Evolutionary conservation across 2,888 invertebrate genomes (phyloP).

Genomic region (Caenorhabditis sp.): DNA sequence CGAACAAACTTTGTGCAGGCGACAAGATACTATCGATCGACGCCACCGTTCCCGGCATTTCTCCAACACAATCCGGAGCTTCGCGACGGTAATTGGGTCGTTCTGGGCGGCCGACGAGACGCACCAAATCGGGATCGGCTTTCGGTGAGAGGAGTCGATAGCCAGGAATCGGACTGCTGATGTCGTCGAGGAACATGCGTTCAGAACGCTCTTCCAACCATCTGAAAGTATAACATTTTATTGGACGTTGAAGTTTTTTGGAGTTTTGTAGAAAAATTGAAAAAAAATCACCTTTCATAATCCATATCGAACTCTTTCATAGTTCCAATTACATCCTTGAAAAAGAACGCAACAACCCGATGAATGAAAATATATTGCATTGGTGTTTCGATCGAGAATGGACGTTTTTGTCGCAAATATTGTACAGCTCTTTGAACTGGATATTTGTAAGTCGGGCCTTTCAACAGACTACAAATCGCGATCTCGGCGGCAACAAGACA

Average conservation of each 20-base stretch:
- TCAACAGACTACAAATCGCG: constrained; percentile 62
- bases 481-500: constrained; percentile 65
- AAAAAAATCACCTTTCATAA: constrained; percentile 46
- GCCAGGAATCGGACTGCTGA: constrained; percentile 56
- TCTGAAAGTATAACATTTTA: constrained; percentile 19
- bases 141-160: constrained; percentile 77
- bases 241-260: too few relatives aligned
- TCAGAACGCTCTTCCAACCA: constrained; percentile 65
- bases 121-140: constrained; percentile 67
- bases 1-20: constrained; percentile 29
- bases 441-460: constrained; percentile 65
- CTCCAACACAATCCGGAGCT: constrained; percentile 66
- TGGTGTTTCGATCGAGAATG: constrained; percentile 67
- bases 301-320: constrained; percentile 57
- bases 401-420: constrained; percentile 60
- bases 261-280: not conserved
- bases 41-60: constrained; percentile 53
- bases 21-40: constrained; percentile 25
- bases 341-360: constrained; percentile 60
- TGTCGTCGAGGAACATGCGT: constrained; percentile 65
- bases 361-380: constrained; percentile 62
- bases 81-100: constrained; percentile 57
- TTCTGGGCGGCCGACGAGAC: constrained; percentile 50
- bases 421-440: constrained; percentile 66
- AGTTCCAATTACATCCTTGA: constrained; percentile 50